These are phyloP conservation scores for Chiroxiphia lanceolata DNA, from an alignment of 2,797 vertebrate genomes.

Conservation along the genomic window DNA sequence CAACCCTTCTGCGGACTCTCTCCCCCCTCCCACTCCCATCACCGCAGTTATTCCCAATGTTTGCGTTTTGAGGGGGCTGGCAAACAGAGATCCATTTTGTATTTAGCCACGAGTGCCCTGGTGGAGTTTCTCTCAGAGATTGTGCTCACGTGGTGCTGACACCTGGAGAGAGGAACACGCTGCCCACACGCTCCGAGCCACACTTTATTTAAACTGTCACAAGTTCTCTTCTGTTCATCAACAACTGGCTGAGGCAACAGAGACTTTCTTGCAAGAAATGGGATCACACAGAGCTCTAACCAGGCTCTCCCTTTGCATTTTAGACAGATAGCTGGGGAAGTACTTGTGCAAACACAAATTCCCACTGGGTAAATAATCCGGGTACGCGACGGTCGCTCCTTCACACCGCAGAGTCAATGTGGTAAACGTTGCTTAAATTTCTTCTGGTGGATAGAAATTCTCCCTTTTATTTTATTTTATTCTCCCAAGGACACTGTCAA, in stretches of 20 bases:
- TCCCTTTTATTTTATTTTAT: conserved; percentile 35
- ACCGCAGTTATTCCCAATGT: background rate
- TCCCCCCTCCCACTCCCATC: background rate
- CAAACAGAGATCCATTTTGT: background rate
- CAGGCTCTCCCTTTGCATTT: background rate
- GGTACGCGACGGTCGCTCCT: fast-evolving
- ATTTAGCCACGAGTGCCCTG: background rate
- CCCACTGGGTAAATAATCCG: background rate
- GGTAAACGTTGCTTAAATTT: background rate
- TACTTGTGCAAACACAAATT: background rate
- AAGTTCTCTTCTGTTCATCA: background rate
- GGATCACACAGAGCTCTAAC: background rate
- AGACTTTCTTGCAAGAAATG: background rate
- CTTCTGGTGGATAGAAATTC: conserved; percentile 9
- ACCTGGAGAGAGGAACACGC: background rate
- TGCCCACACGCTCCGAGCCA: background rate
- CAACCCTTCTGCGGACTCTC: fast-evolving
- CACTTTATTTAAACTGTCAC: background rate
- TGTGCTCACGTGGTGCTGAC: background rate
- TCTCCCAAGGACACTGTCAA: conserved; percentile 86
- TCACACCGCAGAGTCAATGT: fast-evolving
- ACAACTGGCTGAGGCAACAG: background rate
- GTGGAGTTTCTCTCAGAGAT: background rate
- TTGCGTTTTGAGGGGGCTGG: background rate
- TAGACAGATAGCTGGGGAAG: background rate